Evolutionary conservation across 2,888 invertebrate genomes (phyloP).

Genomic region (Agrotis clavis): DNA sequence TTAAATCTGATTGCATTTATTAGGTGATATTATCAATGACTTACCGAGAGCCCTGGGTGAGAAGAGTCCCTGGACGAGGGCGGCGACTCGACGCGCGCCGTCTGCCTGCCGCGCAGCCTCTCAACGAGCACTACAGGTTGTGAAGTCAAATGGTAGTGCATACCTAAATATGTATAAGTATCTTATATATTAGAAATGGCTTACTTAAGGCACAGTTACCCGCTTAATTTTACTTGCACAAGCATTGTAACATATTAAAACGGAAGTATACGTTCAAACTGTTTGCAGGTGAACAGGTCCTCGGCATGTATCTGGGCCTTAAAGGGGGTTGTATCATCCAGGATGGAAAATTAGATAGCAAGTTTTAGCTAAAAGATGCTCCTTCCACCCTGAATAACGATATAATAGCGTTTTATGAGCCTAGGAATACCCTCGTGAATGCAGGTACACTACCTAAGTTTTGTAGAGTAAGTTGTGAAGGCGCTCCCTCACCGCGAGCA

Average conservation of each 20-base stretch:
- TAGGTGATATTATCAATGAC: not conserved
- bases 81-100: not conserved
- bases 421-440: not conserved
- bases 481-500: too few species aligned
- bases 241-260: not conserved
- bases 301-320: not conserved
- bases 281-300: not conserved
- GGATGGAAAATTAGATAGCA: not conserved
- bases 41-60: not conserved
- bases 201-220: slow-evolving; percentile 8
- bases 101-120: slow-evolving; percentile 32
- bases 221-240: not conserved
- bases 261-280: not conserved
- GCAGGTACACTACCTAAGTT: too few species aligned
- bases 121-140: slow-evolving; percentile 70
- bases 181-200: slow-evolving; percentile 23
- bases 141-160: slow-evolving; percentile 59
- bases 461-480: too few species aligned
- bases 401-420: not conserved
- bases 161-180: slow-evolving; percentile 55
- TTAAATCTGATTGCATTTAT: too few species aligned
- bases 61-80: not conserved
- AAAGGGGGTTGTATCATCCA: not conserved
- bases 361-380: not conserved
- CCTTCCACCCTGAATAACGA: not conserved